phyloP scores from a whole-genome alignment of 2,888 invertebrate genomes.

The Lithophane leautieri region DNA sequence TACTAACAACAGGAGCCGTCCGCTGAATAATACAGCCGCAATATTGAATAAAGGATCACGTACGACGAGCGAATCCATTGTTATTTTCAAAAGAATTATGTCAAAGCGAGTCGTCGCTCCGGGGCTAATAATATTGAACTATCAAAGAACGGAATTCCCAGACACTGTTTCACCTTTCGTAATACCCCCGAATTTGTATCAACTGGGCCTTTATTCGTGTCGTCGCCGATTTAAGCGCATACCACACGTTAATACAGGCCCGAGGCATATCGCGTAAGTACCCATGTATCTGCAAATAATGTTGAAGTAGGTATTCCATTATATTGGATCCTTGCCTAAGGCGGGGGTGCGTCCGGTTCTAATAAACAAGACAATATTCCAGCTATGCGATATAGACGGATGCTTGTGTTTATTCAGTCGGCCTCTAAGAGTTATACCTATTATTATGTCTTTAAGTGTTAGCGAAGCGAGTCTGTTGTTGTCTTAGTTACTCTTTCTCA shows the following conservation, averaged over 20 bases:
- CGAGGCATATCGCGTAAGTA: constrained; percentile 84
- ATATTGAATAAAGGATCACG: constrained; percentile 63
- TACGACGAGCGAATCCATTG: constrained; percentile 59
- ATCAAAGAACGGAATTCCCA: constrained; percentile 62
- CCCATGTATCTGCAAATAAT: constrained; percentile 88
- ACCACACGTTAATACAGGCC: constrained; percentile 84
- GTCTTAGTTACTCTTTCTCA: constrained; percentile 64
- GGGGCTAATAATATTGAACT: constrained; percentile 66
- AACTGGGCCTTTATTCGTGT: constrained; percentile 75
- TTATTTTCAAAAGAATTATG: constrained; percentile 63
- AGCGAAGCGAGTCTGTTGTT: constrained; percentile 66
- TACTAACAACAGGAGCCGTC: constrained; percentile 46
- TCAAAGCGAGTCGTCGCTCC: constrained; percentile 63
- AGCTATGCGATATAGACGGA: constrained; percentile 75
- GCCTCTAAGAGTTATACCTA: constrained; percentile 69
- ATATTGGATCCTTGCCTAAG: constrained; percentile 88
- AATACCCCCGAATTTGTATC: constrained; percentile 66
- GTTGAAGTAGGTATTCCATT: constrained; percentile 88
- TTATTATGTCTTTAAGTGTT: constrained; percentile 73
- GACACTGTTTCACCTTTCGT: constrained; percentile 68
- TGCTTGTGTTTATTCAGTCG: constrained; percentile 79
- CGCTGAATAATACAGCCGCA: constrained; percentile 60
- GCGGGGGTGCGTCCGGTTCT: constrained; percentile 85
- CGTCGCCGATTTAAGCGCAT: constrained; percentile 80
- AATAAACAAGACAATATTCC: constrained; percentile 88